A percentile compares a stretch with the other conserved stretches of the same genome.
Evolutionary conservation across 2,888 invertebrate genomes (phyloP).

Genomic region (Apodemia hepburni): DNA sequence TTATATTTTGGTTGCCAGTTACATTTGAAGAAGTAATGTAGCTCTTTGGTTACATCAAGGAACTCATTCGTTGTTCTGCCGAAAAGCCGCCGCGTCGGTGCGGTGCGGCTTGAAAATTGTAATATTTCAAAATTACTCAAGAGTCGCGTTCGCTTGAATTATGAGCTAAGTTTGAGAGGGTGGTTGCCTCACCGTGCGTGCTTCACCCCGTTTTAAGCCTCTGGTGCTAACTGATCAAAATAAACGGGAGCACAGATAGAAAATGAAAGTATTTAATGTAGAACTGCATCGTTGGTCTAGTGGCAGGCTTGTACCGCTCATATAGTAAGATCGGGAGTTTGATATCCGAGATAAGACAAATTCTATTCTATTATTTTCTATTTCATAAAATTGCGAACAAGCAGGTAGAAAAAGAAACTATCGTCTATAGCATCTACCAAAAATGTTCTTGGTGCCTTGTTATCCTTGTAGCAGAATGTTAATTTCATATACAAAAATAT

Average conservation of each 20-base stretch:
- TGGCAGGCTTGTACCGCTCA: no score
- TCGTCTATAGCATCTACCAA: no score
- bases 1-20: not conserved
- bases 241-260: constrained; percentile 48
- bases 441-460: no score
- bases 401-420: no score
- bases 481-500: no score
- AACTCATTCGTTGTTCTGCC: constrained; percentile 41
- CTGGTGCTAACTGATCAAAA: constrained; percentile 73
- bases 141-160: constrained; percentile 78
- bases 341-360: no score
- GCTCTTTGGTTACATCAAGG: constrained; percentile 15
- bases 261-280: not conserved
- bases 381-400: no score
- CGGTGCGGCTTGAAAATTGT: constrained; percentile 73
- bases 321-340: no score
- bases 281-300: no score
- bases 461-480: no score
- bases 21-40: constrained; percentile 1
- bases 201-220: constrained; percentile 68
- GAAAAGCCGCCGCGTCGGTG: constrained; percentile 35
- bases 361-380: no score
- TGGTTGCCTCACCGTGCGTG: constrained; percentile 61
- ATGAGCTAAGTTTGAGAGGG: constrained; percentile 69
- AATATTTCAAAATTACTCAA: constrained; percentile 81